Evolutionary conservation across 2,888 invertebrate genomes (phyloP).

Genomic region (Apodemia mormo): DNA sequence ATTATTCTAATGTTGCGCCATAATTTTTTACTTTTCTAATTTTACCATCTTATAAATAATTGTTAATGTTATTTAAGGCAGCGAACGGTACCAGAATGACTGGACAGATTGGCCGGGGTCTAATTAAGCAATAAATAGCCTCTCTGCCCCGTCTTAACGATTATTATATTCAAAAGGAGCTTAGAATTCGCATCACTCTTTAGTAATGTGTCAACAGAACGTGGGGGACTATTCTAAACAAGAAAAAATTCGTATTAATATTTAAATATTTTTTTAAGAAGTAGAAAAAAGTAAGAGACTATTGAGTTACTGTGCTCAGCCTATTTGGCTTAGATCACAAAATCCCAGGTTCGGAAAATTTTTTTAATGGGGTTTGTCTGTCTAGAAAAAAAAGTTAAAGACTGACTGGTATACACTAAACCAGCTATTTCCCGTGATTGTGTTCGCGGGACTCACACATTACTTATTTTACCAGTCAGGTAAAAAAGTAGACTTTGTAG

Average conservation of each 20-base stretch:
- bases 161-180: slow-evolving; percentile 75
- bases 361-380: no score
- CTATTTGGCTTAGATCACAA: no score
- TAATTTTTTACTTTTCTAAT: slow-evolving; percentile 54
- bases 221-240: slow-evolving; percentile 50
- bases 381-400: no score
- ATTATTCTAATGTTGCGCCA: neutral
- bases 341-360: no score
- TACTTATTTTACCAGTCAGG: no score
- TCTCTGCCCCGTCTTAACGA: slow-evolving; percentile 49
- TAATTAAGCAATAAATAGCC: slow-evolving; percentile 81
- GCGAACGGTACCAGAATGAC: slow-evolving; percentile 48
- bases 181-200: slow-evolving; percentile 80
- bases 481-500: no score
- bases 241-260: neutral
- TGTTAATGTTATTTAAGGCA: slow-evolving; percentile 39
- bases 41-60: slow-evolving; percentile 58
- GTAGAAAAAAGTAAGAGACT: neutral
- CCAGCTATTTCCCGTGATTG: no score
- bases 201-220: slow-evolving; percentile 71
- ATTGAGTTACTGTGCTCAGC: no score
- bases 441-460: no score
- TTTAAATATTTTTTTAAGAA: neutral
- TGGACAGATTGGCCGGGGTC: slow-evolving; percentile 54
- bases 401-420: no score